Evolutionary conservation across 2,113 vertebrate genomes (phyloP), one percentile per base, ranked within the genome.

Genomic region (Pteropus alecto): DNA sequence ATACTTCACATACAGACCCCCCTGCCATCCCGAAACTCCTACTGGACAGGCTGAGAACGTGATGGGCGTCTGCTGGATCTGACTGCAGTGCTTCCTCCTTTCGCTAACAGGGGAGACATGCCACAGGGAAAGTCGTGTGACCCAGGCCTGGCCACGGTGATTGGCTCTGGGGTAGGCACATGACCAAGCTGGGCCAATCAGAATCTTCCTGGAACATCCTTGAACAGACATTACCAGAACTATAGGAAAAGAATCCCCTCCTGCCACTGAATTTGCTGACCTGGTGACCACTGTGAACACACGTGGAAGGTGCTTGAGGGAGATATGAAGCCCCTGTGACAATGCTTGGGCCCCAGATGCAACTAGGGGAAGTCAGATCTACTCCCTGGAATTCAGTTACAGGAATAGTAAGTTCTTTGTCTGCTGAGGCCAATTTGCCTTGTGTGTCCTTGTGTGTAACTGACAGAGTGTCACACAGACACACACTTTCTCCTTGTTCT

Each of bases 201-300:
- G 78, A 96, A 78, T 90, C 38, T 61, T 78, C 67, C 68, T 56
- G 77, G 68, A 60, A 60, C 22, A 41, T 83, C 67, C 61, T 54
- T 78, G 33, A 70, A 73, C 51, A 16, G 58, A 70, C n/a, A 8
- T 7, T 85, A 21, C 28, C 28, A 54, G 19, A 79, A 78, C n/a
- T 30, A 7, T 24, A 67, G 28, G 15, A 79, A 35, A 90, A 63
- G 35, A 28, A 3, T 4, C 7, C 28, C 3, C 18, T 3, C 3
- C 48, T 33, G 14, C 18, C 51, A 0, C 14, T 35, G 21, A 13
- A 26, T 86, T 67, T 87, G 61, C 43, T 82, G 60, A 77, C 41
- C 38, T 71, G n/a, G 4, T 43, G 63, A n/a, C n/a, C 33, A 0
- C 4, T 28, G 56, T 30, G 8, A 54, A 81, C 14, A 24, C n/a